phyloP scores from a whole-genome alignment of 1,140 invertebrate genomes.

The Tetraneura akinire region DNA sequence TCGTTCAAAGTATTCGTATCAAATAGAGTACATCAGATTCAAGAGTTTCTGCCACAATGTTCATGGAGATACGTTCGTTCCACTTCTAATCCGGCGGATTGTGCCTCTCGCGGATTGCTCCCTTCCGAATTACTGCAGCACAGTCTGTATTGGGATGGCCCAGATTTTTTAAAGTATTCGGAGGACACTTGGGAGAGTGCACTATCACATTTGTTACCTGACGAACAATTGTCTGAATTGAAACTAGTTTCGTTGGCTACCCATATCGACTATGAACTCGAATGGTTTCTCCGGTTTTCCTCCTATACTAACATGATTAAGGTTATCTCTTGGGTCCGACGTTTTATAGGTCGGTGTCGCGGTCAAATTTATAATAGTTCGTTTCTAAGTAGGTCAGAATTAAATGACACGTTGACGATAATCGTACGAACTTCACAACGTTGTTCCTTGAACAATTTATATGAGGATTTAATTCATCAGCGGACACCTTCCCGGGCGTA shows the following conservation, averaged over 20 bases:
- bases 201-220: too few relatives aligned
- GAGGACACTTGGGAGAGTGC: background rate
- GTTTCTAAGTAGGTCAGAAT: background rate
- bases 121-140: constrained; percentile 51
- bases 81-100: constrained; percentile 60
- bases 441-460: background rate
- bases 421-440: background rate
- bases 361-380: background rate
- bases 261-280: fast-evolving
- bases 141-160: constrained; percentile 54
- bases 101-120: constrained; percentile 58
- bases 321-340: background rate
- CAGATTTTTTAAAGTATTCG: background rate
- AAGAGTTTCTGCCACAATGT: constrained; percentile 50
- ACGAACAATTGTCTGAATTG: background rate
- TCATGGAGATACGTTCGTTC: constrained; percentile 59
- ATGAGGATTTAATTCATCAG: too few relatives aligned
- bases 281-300: background rate
- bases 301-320: background rate
- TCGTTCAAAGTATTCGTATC: constrained; percentile 58
- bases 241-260: background rate
- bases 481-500: background rate
- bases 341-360: background rate
- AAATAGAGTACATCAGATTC: constrained; percentile 58
- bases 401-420: background rate